Evolutionary conservation across 2,797 vertebrate species (phyloP).

Genomic region (Echiichthys vipera): DNA sequence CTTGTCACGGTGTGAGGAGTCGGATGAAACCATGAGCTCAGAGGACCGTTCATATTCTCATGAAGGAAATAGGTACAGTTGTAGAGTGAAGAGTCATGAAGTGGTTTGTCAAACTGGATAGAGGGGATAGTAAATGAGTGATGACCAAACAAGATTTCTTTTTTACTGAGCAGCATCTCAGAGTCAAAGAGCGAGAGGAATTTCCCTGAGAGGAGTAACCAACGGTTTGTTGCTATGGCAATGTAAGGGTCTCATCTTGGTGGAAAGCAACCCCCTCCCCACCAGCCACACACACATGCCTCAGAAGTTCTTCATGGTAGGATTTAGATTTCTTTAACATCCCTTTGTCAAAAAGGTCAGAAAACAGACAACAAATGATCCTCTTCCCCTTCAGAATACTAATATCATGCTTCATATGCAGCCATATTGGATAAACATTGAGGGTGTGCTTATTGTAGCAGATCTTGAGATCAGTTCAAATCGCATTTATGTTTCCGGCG

Average conservation of each 20-base stretch:
- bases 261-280: neutral
- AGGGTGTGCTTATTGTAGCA: slow-evolving; percentile 11
- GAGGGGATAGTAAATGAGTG: slow-evolving; percentile 17
- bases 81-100: slow-evolving; percentile 15
- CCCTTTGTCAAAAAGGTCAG: slow-evolving; percentile 9
- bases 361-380: neutral
- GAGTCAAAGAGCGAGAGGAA: slow-evolving; percentile 2
- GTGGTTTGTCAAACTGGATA: slow-evolving; percentile 1
- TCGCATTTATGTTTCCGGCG: neutral
- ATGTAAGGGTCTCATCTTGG: slow-evolving; percentile 9
- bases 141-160: too few species aligned
- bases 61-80: slow-evolving; percentile 5
- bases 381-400: neutral
- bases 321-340: neutral
- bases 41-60: neutral
- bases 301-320: neutral
- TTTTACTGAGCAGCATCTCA: neutral
- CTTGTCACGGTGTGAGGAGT: neutral
- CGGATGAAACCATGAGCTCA: slow-evolving; percentile 5
- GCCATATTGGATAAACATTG: slow-evolving; percentile 11
- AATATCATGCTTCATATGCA: neutral
- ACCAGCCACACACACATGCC: neutral
- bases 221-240: slow-evolving; percentile 44
- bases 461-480: slow-evolving; percentile 3
- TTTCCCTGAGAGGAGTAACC: neutral